These are phyloP conservation scores for Mormyrus iriodes DNA, from an alignment of 2,113 vertebrate species.

Conservation along the genomic window DNA sequence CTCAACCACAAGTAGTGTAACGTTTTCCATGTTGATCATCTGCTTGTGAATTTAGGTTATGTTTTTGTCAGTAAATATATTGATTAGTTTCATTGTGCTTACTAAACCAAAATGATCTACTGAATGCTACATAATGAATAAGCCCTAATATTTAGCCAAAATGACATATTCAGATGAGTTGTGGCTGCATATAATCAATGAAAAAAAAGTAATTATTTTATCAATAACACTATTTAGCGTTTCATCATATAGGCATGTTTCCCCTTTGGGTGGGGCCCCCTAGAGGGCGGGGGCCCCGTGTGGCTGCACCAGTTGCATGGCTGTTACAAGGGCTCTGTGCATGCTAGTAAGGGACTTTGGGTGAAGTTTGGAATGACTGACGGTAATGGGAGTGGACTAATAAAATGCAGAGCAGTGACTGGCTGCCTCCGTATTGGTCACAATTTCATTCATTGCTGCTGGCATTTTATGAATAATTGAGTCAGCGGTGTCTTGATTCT, in stretches of 20 bases:
- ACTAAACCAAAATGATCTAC: neutral
- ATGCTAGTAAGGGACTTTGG: neutral
- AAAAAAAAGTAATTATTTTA: neutral
- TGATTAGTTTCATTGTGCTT: neutral
- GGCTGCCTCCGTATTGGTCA: slow-evolving; percentile 67
- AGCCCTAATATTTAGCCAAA: neutral
- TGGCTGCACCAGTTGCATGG: neutral
- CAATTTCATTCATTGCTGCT: slow-evolving; percentile 84
- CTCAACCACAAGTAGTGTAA: no score
- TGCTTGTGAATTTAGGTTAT: no score
- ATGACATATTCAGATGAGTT: neutral
- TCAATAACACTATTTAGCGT: neutral
- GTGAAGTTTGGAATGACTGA: slow-evolving; percentile 53
- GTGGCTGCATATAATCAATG: neutral
- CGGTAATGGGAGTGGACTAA: slow-evolving; percentile 77
- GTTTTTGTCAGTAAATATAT: neutral
- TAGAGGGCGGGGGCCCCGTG: neutral
- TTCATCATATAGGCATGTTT: neutral
- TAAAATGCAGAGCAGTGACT: slow-evolving; percentile 75
- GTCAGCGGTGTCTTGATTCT: slow-evolving; percentile 64
- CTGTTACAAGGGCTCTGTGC: neutral
- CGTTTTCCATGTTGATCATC: no score
- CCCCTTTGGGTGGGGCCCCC: neutral
- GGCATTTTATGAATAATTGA: slow-evolving; percentile 88
- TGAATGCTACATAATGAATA: neutral